These are phyloP conservation scores for Apis cerana DNA, from an alignment of 1,140 invertebrate species.

Conservation along the genomic window DNA sequence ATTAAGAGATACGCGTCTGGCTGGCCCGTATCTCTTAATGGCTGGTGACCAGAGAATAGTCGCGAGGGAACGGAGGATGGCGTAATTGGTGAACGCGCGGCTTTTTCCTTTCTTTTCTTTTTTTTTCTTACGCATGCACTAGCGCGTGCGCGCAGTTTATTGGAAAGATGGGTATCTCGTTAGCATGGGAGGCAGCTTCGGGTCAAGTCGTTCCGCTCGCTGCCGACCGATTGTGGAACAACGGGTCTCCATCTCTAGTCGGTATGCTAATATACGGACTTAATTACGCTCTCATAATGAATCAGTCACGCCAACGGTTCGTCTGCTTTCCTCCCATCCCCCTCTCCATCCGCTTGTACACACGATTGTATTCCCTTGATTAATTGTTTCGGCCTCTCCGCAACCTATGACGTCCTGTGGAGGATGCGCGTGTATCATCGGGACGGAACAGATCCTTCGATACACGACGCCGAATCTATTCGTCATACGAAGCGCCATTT, in stretches of 20 bases:
- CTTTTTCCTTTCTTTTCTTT: conserved; percentile 33
- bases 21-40: conserved; percentile 34
- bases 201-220: conserved; percentile 66
- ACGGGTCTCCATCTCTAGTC: conserved; percentile 49
- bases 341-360: conserved; percentile 45
- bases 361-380: conserved; percentile 68
- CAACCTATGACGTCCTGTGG: neutral
- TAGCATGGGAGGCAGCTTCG: conserved; percentile 71
- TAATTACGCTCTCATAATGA: conserved; percentile 77
- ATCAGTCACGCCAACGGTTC: conserved; percentile 71
- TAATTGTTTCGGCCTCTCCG: conserved; percentile 66
- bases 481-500: conserved; percentile 44
- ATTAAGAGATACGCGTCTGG: conserved; percentile 68
- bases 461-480: conserved; percentile 16
- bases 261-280: conserved; percentile 75
- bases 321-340: conserved; percentile 1
- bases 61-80: neutral
- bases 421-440: conserved; percentile 31
- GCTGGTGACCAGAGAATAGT: neutral
- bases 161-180: conserved; percentile 58
- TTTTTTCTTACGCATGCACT: neutral
- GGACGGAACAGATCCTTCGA: conserved; percentile 6
- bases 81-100: conserved; percentile 20
- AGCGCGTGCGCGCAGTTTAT: neutral
- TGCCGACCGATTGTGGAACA: conserved; percentile 28